Base-by-base conservation (phyloP, 2,113 vertebrate species). In the Ceyx melanurus region DNA sequence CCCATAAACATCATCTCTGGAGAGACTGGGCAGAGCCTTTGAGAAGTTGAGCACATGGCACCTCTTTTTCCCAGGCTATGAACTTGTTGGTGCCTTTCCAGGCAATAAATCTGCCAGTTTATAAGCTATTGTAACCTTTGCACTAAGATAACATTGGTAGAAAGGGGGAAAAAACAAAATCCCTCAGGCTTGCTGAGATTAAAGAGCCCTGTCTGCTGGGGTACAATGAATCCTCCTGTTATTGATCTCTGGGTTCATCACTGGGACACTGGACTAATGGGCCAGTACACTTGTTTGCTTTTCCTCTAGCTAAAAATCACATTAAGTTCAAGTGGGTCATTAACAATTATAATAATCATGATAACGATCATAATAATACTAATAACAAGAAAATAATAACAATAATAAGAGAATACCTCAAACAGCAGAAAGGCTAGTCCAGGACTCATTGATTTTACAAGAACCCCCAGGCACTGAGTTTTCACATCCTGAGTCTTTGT, bases 81-180 rank as follows among this genome's bases (percentile, higher is more conserved):
- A 93, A 92, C 16, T 7, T 31, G 4, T 40, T 31, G 53, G 40
- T 82, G 43, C n/a, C 46, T 74, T 89, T 89, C 42, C 48, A 86
- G 46, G 56, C 28, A 87, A 33, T 82, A 60, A 84, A n/a, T 81
- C 45, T 70, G 25, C 21, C 17, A 42, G 31, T 58, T 76, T 58
- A 64, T 93, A 93, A 88, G 60, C 51, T 86, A 72, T 83, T 60
- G n/a, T 48, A 89, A 74, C 73, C 40, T 92, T 82, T 93, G 56
- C 75, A 77, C 43, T 80, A 51, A 50, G 29, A 88, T n/a, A 82
- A 68, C 29, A 40, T 43, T 46, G 64, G 60, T 48, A 85, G 51
- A 46, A 82, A 48, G 23, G 4, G 22, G 2, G 48, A 1, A 7
- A 51, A 46, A 46, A 46, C 20, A 54, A 50, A 9, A 15, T 60